Evolutionary conservation across 1,140 invertebrate species (phyloP).

Genomic region (Caenorhabditis remanei): DNA sequence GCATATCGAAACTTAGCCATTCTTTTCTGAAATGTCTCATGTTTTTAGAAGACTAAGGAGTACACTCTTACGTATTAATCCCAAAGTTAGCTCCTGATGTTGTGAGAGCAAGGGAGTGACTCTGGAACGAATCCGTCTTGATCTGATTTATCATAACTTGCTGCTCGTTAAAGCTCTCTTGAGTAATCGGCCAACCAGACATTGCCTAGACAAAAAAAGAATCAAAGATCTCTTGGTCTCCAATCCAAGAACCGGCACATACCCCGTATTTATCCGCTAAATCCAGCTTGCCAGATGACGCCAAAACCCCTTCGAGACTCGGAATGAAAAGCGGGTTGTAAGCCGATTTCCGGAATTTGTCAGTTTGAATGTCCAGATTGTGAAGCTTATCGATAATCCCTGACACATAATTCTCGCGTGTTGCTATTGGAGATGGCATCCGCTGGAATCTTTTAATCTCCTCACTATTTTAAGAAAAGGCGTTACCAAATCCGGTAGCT

Average conservation of each 20-base stretch:
- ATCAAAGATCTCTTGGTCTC: not conserved
- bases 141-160: not conserved
- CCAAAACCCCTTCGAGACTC: slow-evolving; percentile 9
- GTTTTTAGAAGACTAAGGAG: not conserved
- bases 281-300: not conserved
- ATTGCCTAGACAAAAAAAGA: not conserved
- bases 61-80: slow-evolving; percentile 13
- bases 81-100: not conserved
- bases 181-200: slow-evolving; percentile 9
- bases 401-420: slow-evolving; percentile 25
- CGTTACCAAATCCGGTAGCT: slow-evolving; percentile 3
- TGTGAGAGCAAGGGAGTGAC: not conserved
- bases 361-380: slow-evolving; percentile 5
- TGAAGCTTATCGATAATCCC: slow-evolving; percentile 39
- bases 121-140: not conserved
- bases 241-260: not conserved
- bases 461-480: no score
- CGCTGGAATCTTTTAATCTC: not conserved
- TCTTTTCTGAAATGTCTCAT: slow-evolving; percentile 50
- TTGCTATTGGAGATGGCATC: not conserved
- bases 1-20: slow-evolving; percentile 61
- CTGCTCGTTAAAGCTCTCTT: slow-evolving; percentile 11
- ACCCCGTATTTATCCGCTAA: slow-evolving; percentile 28
- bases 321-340: slow-evolving; percentile 5
- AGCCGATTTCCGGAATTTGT: slow-evolving; percentile 25